Conservation (phyloP, 2,113 vertebrate genomes). For the Nipponia nippon region DNA sequence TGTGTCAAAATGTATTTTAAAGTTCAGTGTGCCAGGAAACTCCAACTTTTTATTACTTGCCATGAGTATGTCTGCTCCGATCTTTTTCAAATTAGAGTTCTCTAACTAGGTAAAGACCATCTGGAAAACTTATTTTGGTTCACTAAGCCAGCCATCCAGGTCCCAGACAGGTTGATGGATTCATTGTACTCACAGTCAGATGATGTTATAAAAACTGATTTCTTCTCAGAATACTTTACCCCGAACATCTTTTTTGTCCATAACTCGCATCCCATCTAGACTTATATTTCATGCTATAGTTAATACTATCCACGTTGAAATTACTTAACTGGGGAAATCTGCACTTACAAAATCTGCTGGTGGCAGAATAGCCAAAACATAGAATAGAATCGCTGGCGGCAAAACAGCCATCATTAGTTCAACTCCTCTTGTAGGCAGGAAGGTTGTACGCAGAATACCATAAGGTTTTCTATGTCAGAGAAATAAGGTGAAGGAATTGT, state of each 20-base stretch:
- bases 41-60: background rate
- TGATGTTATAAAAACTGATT: background rate
- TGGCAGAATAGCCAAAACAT: too few relatives aligned
- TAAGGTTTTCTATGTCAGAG: background rate
- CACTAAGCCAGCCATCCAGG: background rate
- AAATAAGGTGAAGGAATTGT: background rate
- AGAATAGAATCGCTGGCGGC: too few relatives aligned
- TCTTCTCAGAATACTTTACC: background rate
- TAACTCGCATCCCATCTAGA: background rate
- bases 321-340: background rate
- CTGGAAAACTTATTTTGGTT: background rate
- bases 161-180: background rate
- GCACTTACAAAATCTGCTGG: background rate
- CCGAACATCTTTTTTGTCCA: background rate
- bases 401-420: background rate
- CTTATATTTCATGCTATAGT: background rate
- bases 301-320: background rate
- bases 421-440: background rate
- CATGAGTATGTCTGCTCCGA: background rate
- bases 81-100: background rate
- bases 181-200: background rate
- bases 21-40: background rate
- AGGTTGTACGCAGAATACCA: background rate
- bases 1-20: background rate
- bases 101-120: background rate